Conservation (phyloP, 2,113 vertebrate species). For the Oreochromis niloticus region DNA sequence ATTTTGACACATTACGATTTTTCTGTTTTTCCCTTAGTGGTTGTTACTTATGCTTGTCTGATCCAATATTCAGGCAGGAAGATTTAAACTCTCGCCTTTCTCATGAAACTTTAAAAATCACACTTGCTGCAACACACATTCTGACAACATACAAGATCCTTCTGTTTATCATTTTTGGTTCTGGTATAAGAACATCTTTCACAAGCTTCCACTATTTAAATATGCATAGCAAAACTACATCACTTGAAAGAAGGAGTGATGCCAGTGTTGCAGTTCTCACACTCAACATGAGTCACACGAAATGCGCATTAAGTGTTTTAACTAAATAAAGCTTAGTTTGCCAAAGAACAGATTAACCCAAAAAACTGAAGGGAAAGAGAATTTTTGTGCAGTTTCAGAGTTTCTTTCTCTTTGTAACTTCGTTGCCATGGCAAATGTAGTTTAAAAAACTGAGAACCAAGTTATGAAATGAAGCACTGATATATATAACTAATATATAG, state of each 20-base stretch:
- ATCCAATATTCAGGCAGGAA: constrained; percentile 16
- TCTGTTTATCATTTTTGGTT: neutral
- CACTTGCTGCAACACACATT: neutral
- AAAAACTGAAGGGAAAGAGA: neutral
- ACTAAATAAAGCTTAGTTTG: neutral
- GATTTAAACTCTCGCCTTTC: neutral
- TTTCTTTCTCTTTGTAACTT: neutral
- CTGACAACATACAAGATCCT: constrained; percentile 8
- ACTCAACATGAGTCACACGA: neutral
- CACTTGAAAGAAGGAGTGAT: neutral
- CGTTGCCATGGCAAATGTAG: neutral
- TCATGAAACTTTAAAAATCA: constrained; percentile 40
- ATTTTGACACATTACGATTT: constrained; percentile 28
- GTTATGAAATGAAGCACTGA: neutral
- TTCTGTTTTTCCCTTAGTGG: constrained; percentile 2
- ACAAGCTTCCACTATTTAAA: neutral
- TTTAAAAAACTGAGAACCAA: neutral
- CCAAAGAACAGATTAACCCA: neutral
- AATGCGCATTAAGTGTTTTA: neutral
- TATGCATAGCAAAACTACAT: constrained; percentile 1
- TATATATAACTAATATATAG: neutral
- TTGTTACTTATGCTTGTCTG: constrained; percentile 40
- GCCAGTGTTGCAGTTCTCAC: neutral
- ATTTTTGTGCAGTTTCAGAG: neutral
- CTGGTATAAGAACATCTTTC: neutral